Percentiles rank a stretch among this genome's conserved stretches.
Conservation (phyloP, 2,797 vertebrate genomes). For the Brachyrhaphis roseni region DNA sequence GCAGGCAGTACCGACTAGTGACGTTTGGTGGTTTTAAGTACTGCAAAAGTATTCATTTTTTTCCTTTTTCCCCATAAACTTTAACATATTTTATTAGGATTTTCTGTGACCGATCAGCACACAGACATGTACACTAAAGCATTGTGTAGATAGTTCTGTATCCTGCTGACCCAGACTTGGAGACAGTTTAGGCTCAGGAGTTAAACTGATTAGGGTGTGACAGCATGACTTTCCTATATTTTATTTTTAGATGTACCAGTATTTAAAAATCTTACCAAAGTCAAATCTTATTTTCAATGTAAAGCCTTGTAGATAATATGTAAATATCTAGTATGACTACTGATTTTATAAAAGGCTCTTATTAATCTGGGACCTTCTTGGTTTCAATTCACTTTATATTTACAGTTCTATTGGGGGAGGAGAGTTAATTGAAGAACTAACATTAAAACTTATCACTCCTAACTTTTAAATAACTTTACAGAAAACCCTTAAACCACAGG, state of each 20-base stretch:
- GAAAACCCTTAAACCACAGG: not conserved
- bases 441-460: not conserved
- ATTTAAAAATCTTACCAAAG: not conserved
- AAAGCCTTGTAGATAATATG: not conserved
- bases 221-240: not conserved
- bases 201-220: not conserved
- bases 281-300: not conserved
- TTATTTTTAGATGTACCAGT: not conserved
- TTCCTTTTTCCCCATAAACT: not conserved
- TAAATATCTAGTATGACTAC: not conserved
- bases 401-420: not conserved
- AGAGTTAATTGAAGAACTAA: not conserved
- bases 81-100: not conserved
- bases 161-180: not conserved
- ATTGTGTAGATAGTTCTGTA: too few relatives aligned
- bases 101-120: not conserved
- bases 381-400: not conserved
- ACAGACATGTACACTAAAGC: not conserved
- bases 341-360: not conserved
- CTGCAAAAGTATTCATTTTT: not conserved
- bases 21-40: not conserved
- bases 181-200: not conserved
- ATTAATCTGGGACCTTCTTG: not conserved
- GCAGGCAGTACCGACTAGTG: slow-evolving; percentile 36
- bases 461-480: not conserved